Conservation (phyloP, 1,140 invertebrate species). For the Dermatophagoides farinae region DNA sequence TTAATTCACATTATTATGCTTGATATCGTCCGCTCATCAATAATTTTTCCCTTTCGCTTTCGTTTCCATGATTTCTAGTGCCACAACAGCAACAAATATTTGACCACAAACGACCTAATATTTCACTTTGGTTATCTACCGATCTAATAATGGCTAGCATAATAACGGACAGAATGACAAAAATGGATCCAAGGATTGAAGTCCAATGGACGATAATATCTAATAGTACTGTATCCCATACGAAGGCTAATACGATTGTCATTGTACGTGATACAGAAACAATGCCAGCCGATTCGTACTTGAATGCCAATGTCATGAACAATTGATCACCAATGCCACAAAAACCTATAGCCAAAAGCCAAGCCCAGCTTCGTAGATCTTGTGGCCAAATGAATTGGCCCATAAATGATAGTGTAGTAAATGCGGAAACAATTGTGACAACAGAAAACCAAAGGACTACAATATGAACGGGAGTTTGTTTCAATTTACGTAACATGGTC, state of each 20-base stretch:
- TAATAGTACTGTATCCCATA: constrained; percentile 3
- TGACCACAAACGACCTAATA: too few relatives aligned
- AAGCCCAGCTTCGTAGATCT: not conserved
- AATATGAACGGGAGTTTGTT: constrained; percentile 58
- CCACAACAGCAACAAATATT: too few relatives aligned
- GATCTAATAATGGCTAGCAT: not conserved
- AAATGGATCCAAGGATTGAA: not conserved
- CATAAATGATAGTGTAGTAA: not conserved
- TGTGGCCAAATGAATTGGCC: not conserved
- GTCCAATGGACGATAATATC: constrained; percentile 5
- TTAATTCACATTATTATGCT: too few relatives aligned
- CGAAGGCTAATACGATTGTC: constrained; percentile 70
- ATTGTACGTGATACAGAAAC: constrained; percentile 65
- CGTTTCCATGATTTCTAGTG: too few relatives aligned
- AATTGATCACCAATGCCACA: constrained; percentile 74
- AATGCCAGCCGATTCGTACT: constrained; percentile 67
- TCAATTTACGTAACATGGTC: constrained; percentile 55
- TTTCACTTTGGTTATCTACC: not conserved
- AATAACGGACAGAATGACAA: not conserved
- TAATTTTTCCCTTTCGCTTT: too few relatives aligned
- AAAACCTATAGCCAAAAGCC: constrained; percentile 48
- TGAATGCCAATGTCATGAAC: constrained; percentile 54
- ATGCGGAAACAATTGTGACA: not conserved
- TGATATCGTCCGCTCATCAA: too few relatives aligned
- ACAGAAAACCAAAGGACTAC: constrained; percentile 35